These are phyloP conservation scores for Mormyrus proboscirostris DNA, from an alignment of 2,797 vertebrate genomes.

Conservation along the genomic window DNA sequence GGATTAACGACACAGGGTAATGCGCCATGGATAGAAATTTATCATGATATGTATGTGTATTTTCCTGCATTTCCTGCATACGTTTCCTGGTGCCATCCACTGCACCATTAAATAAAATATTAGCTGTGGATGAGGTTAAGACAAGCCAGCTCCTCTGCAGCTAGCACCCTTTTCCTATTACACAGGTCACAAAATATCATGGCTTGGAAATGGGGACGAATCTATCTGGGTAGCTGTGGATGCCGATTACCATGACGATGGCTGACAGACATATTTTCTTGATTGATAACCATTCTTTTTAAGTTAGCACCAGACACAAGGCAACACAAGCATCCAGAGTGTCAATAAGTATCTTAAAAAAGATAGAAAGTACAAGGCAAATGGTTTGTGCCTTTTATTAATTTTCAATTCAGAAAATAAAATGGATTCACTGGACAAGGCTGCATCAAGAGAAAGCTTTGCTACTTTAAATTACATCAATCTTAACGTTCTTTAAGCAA, in stretches of 20 bases:
- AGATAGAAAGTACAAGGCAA: neutral
- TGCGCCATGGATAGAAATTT: neutral
- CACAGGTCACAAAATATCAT: conserved; percentile 11
- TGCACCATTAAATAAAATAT: neutral
- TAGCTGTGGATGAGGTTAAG: neutral
- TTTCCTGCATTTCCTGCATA: neutral
- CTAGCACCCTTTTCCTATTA: neutral
- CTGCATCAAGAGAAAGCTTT: neutral
- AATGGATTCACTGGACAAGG: neutral
- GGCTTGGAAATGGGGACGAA: neutral
- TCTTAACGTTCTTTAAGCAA: neutral
- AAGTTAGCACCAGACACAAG: neutral
- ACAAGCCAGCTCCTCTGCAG: neutral
- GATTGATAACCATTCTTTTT: neutral
- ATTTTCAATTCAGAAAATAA: neutral
- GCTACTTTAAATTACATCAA: neutral
- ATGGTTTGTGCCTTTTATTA: neutral
- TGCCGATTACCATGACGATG: neutral
- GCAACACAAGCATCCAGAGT: neutral
- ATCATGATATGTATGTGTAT: neutral
- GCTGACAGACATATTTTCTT: neutral
- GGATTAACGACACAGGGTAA: neutral
- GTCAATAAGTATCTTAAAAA: neutral
- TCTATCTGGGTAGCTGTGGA: neutral
- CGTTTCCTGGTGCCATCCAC: neutral